Conservation (phyloP, 2,888 invertebrate species). For the Synanthedon formicaeformis region DNA sequence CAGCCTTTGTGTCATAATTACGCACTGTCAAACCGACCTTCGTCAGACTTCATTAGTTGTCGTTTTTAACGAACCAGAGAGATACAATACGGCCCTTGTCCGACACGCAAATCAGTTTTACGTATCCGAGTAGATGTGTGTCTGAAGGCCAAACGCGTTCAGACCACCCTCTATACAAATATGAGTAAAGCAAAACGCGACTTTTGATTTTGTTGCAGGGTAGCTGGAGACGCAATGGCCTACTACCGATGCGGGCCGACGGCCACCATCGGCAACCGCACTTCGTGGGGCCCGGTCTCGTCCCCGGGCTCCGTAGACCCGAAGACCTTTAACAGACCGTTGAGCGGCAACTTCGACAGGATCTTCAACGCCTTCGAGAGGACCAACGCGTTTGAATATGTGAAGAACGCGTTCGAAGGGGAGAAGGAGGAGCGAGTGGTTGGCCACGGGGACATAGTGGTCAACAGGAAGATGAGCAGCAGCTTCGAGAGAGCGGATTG, state of each 20-base stretch:
- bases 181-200: not conserved
- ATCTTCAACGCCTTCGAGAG: slow-evolving; percentile 65
- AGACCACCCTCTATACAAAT: too few species aligned
- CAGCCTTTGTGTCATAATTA: slow-evolving; percentile 32
- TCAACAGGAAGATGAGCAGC: slow-evolving; percentile 57
- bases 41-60: slow-evolving; percentile 20
- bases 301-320: slow-evolving; percentile 51
- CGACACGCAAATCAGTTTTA: slow-evolving; percentile 29
- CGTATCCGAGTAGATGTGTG: not conserved
- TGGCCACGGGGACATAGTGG: slow-evolving; percentile 53
- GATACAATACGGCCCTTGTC: slow-evolving; percentile 23
- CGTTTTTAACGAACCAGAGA: not conserved
- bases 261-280: slow-evolving; percentile 49
- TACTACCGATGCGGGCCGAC: slow-evolving; percentile 61
- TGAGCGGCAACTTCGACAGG: slow-evolving; percentile 61
- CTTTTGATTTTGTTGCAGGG: slow-evolving; percentile 1
- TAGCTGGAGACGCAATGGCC: slow-evolving; percentile 39
- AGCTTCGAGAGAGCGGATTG: slow-evolving; percentile 62
- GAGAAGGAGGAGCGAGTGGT: slow-evolving; percentile 33
- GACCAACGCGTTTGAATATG: slow-evolving; percentile 64
- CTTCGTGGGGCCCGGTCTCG: slow-evolving; percentile 74
- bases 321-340: slow-evolving; percentile 48
- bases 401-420: slow-evolving; percentile 32
- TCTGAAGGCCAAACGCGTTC: slow-evolving; percentile 6
- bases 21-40: slow-evolving; percentile 25